Evolutionary conservation across 2,888 invertebrate species (phyloP).

Genomic region (Meiosimyza decipiens): DNA sequence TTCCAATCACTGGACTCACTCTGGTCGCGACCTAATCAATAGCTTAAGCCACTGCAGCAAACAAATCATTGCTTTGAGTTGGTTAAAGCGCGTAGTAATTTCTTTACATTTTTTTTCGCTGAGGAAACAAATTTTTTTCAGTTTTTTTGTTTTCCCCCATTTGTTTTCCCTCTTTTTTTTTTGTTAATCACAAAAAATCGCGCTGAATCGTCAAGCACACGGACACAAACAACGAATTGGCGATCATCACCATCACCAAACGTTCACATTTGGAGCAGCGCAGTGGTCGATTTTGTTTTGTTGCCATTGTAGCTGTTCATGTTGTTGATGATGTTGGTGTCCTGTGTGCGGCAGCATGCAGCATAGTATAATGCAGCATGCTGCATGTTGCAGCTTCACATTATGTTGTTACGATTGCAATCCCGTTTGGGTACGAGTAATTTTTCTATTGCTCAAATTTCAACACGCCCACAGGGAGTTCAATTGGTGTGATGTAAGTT

Average conservation of each 20-base stretch:
- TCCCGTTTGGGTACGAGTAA: slow-evolving; percentile 21
- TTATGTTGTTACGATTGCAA: not conserved
- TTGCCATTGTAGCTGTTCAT: slow-evolving; percentile 1
- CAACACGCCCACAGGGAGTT: slow-evolving; percentile 29
- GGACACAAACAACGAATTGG: slow-evolving; percentile 10
- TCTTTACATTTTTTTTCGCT: slow-evolving; percentile 38
- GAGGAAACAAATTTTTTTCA: not conserved
- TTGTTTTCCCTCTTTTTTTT: not conserved
- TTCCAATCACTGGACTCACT: no score
- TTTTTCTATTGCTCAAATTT: slow-evolving; percentile 28
- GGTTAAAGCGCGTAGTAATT: slow-evolving; percentile 52
- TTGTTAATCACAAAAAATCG: slow-evolving; percentile 45
- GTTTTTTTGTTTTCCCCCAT: not conserved
- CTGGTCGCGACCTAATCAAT: no score
- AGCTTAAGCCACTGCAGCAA: slow-evolving; percentile 28
- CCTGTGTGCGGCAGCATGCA: slow-evolving; percentile 7
- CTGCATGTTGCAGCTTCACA: not conserved
- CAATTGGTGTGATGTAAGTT: not conserved
- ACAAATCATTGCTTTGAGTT: slow-evolving; percentile 58
- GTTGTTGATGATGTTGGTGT: not conserved
- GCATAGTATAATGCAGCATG: no score
- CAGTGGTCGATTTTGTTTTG: not conserved
- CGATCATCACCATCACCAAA: not conserved
- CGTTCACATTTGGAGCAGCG: no score
- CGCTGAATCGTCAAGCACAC: slow-evolving; percentile 45